These are phyloP conservation scores for Parambassis ranga DNA, from an alignment of 2,797 vertebrate species.

Conservation along the genomic window DNA sequence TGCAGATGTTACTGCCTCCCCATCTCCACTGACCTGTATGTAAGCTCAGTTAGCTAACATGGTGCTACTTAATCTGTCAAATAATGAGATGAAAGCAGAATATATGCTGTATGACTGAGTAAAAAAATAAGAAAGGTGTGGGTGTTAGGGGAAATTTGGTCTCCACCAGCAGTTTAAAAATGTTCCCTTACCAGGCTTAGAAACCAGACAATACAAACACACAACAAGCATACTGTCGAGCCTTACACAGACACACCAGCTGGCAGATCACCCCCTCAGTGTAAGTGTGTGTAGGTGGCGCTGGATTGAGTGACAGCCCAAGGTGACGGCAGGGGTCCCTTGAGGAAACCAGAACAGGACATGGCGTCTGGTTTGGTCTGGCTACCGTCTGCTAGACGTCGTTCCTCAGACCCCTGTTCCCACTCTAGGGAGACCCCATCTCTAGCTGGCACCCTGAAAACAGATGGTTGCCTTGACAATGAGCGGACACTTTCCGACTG, in stretches of 20 bases:
- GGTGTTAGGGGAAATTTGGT: slow-evolving; percentile 4
- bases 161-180: not conserved
- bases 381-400: slow-evolving; percentile 69
- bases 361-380: slow-evolving; percentile 66
- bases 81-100: not conserved
- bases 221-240: slow-evolving; percentile 43
- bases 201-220: slow-evolving; percentile 19
- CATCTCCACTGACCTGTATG: slow-evolving; percentile 30
- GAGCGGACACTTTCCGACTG: slow-evolving; percentile 29
- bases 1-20: slow-evolving; percentile 32
- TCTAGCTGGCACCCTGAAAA: slow-evolving; percentile 48
- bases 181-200: not conserved
- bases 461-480: slow-evolving; percentile 74
- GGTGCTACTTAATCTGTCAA: slow-evolving; percentile 6
- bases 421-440: slow-evolving; percentile 58
- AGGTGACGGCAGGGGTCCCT: slow-evolving; percentile 49
- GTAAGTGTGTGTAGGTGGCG: not conserved
- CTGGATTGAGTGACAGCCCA: slow-evolving; percentile 68
- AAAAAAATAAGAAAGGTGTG: not conserved
- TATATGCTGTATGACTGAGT: not conserved
- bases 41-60: slow-evolving; percentile 20
- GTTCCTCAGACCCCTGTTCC: slow-evolving; percentile 55
- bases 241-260: slow-evolving; percentile 39
- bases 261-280: slow-evolving; percentile 33
- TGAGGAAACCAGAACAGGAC: slow-evolving; percentile 61